phyloP scores from a whole-genome alignment of 2,888 invertebrate genomes.

The Kuschelorhynchus macadamiae region DNA sequence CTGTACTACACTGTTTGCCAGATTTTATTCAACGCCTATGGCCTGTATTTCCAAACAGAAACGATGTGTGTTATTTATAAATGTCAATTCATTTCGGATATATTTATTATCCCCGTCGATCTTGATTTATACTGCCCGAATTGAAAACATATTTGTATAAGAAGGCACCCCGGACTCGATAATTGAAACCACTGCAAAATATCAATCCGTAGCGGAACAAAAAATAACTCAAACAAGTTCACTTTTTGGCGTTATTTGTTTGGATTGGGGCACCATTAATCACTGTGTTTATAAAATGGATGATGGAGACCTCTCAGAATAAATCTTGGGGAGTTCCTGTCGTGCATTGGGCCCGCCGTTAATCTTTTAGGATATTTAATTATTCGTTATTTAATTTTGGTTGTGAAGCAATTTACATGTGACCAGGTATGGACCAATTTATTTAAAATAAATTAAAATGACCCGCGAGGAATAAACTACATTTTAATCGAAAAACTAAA shows the following conservation, averaged over 20 bases:
- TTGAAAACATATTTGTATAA: constrained; percentile 41
- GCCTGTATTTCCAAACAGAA: not conserved
- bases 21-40: not conserved
- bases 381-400: too few relatives aligned
- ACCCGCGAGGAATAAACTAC: too few relatives aligned
- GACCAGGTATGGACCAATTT: too few relatives aligned
- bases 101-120: constrained; percentile 26
- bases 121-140: constrained; percentile 26
- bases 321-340: constrained; percentile 19
- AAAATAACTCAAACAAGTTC: constrained; percentile 43
- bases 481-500: too few relatives aligned
- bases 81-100: constrained; percentile 3
- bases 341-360: constrained; percentile 51
- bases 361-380: constrained; percentile 58
- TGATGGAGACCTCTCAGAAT: constrained; percentile 48
- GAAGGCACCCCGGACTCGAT: constrained; percentile 17
- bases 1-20: too few relatives aligned
- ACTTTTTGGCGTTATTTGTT: constrained; percentile 49
- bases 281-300: constrained; percentile 47
- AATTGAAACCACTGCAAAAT: constrained; percentile 49
- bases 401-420: too few relatives aligned
- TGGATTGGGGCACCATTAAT: constrained; percentile 45
- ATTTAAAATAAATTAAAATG: too few relatives aligned
- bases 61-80: not conserved
- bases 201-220: constrained; percentile 43